Base-by-base conservation (phyloP, 2,888 invertebrate genomes). In the Drosophila histrio region DNA sequence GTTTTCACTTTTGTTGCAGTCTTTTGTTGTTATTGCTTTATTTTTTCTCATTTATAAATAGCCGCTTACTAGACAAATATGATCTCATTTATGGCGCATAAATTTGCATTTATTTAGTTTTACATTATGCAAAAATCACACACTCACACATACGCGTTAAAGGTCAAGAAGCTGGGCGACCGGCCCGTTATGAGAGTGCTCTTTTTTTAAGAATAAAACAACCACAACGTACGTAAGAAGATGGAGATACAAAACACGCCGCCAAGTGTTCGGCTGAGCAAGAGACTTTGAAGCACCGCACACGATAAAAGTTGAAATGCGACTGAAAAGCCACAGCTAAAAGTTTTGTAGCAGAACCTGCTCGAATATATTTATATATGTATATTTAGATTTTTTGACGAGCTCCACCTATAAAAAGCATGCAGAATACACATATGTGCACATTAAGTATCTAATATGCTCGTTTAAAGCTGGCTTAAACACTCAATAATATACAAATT, bases 21-120 rank as follows among this genome's bases (percentile, higher is more conserved):
- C 21, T 11, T 32, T 58, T 30, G 49, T 44, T 47, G 46, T 56
- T 61, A 24, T 63, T 32, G 22, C 36, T 22, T 56, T 61, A 24
- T 63, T 32, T 26, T 39, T 22, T 46, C 19, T 53, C 11, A 26
- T 66, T 70, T 81, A 83, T 62, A 79, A 82, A 81, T 81, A 81
- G 83, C 46, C 28, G 32, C 47, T 43, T 24, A 32, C 46, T 36
- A 17, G 6, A 54, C 36, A 73, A 22, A 50, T n/a, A 77, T 87
- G 87, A 87, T 88, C 87, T 88, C 84, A 88, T 88, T 87, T 77
- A 47, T 41, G 34, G 56, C 64, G 63, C 53, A 72, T 74, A 67
- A 80, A 76, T 73, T 78, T 64, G 68, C 65, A 77, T 66, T 46
- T 67, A n/a, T n/a, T 56, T 26, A 41, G 24, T 60, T 73, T 79